phyloP scores from a whole-genome alignment of 2,113 vertebrate species.

The Romanogobio albipinnatus region DNA sequence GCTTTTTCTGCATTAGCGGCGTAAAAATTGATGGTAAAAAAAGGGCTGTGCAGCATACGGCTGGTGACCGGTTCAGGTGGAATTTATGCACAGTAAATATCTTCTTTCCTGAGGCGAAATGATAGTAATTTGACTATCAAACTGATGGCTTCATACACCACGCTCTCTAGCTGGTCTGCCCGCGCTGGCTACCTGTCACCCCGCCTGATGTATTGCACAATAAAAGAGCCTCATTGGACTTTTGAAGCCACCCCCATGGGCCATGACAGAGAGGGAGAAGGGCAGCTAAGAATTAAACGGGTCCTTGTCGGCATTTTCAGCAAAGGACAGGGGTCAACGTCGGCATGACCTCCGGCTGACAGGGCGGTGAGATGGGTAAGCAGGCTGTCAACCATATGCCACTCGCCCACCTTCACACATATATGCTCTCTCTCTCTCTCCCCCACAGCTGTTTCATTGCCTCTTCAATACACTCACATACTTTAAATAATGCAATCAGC shows the following conservation, averaged over 20 bases:
- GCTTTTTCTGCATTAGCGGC: constrained; percentile 15
- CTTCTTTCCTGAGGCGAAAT: constrained; percentile 49
- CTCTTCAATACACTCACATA: constrained; percentile 31
- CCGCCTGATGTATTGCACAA: constrained; percentile 54
- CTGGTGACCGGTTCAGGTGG: constrained; percentile 57
- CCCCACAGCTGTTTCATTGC: constrained; percentile 4
- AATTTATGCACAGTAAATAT: constrained; percentile 61
- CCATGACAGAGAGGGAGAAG: background rate
- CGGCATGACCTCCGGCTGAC: constrained; percentile 15
- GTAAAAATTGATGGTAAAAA: constrained; percentile 31
- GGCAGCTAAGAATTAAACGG: background rate
- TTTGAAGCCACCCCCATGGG: constrained; percentile 24
- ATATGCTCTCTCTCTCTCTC: background rate
- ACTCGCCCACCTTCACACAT: background rate
- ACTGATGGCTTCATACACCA: constrained; percentile 60
- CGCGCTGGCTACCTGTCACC: constrained; percentile 55
- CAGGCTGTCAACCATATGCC: constrained; percentile 35
- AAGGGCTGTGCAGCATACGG: constrained; percentile 37
- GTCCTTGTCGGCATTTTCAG: constrained; percentile 20
- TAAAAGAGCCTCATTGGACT: constrained; percentile 58
- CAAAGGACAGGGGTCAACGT: constrained; percentile 38
- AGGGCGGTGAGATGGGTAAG: constrained; percentile 20
- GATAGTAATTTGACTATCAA: constrained; percentile 58
- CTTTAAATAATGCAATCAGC: constrained; percentile 43
- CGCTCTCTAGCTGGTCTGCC: constrained; percentile 58